Conservation (phyloP, 2,113 vertebrate genomes). For the Gulo gulo region DNA sequence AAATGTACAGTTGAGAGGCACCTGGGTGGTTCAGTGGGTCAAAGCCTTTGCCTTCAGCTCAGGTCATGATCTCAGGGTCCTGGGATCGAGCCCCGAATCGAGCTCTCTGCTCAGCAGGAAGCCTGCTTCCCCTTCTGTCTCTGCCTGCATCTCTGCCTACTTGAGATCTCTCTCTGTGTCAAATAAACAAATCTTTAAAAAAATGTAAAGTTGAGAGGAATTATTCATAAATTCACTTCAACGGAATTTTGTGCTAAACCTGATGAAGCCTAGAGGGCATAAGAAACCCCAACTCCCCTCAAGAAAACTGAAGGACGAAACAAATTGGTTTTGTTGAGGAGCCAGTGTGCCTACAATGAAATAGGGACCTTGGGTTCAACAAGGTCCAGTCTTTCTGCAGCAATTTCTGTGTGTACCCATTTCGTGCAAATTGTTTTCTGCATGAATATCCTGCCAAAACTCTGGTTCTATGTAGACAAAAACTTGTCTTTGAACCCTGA, state of each 20-base stretch:
- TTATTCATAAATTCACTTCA: not conserved
- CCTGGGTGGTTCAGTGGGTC: too few relatives aligned
- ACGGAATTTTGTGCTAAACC: not conserved
- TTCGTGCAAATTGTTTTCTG: not conserved
- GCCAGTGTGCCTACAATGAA: not conserved
- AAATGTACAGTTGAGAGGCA: not conserved
- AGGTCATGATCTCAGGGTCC: too few relatives aligned
- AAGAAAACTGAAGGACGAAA: not conserved
- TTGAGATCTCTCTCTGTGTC: too few relatives aligned
- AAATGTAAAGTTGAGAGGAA: not conserved
- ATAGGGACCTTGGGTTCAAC: not conserved
- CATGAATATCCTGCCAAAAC: not conserved
- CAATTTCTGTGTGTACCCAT: not conserved
- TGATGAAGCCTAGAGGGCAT: not conserved
- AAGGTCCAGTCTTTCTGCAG: not conserved
- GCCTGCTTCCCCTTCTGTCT: too few relatives aligned
- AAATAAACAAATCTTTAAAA: too few relatives aligned
- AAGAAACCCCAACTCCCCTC: fast-evolving
- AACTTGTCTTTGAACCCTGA: not conserved
- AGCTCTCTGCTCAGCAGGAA: too few relatives aligned
- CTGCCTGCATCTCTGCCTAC: too few relatives aligned
- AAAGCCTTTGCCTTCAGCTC: too few relatives aligned
- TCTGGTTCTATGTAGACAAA: too few relatives aligned
- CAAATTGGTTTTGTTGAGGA: not conserved
- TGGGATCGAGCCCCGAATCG: too few relatives aligned